Evolutionary conservation across 2,113 vertebrate genomes (phyloP).

Genomic region (Stictonetta naevosa): DNA sequence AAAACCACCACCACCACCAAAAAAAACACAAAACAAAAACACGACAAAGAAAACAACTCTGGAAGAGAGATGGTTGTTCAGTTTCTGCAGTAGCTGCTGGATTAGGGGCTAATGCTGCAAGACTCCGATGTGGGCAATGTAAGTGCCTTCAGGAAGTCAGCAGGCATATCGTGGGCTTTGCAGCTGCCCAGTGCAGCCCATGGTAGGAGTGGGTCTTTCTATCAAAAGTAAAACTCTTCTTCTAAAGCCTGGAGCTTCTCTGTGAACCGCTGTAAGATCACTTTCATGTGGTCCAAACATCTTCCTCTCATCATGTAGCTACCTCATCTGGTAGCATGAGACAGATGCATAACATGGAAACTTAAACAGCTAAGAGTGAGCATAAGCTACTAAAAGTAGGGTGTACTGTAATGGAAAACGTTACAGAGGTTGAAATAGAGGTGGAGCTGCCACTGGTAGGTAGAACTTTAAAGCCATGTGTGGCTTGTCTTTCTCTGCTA

Average conservation of each 20-base stretch:
- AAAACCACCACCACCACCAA: too few relatives aligned
- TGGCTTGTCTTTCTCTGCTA: neutral
- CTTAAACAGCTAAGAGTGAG: neutral
- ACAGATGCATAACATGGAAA: neutral
- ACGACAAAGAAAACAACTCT: neutral
- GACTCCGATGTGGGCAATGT: neutral
- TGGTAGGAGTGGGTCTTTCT: neutral
- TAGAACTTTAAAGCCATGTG: neutral
- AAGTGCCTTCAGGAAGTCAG: neutral
- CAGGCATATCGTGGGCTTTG: neutral
- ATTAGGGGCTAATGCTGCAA: neutral
- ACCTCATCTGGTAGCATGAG: neutral
- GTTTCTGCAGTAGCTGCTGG: neutral
- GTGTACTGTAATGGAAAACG: conserved; percentile 24
- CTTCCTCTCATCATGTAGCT: neutral
- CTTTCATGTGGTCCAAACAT: neutral
- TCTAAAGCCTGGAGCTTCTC: neutral
- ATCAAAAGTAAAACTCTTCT: neutral
- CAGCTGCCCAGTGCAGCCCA: neutral
- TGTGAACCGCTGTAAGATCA: neutral
- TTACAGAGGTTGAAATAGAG: neutral
- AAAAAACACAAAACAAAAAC: neutral
- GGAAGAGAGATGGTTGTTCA: neutral
- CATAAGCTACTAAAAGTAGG: neutral
- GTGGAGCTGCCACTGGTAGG: neutral